Base-by-base conservation (phyloP, 2,888 invertebrate species). In the Choristoneura rosaceana region DNA sequence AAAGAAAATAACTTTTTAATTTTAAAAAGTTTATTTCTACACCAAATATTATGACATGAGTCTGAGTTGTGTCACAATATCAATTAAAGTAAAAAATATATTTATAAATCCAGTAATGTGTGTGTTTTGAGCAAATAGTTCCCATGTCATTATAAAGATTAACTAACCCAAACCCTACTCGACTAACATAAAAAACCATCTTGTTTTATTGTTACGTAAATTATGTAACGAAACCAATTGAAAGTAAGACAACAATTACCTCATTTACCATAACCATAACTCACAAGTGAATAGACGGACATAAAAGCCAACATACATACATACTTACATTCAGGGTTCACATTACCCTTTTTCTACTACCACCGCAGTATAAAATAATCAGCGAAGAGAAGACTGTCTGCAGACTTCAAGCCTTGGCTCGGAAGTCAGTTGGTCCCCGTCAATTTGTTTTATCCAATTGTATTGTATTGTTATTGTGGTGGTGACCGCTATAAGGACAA, bases 401-500 rank as follows among this genome's bases (percentile, higher is more conserved):
- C 25, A 25, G 4, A 25, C 12, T 55, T 52, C 52, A 12, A 55
- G 55, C 25, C 55, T 25, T 12, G 55, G 55, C n/a, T 52, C 52
- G 8, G 55, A 55, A 12, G 17, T 12, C 12, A 10, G 10, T 55
- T 25, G 25, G 9, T 25, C n/a, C 12, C 4, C 55, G 1, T 55
- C 55, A 12, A 2, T 4, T 55, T 10, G 55, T 17, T 55, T 55
- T 25, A 25, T 55, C 55, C 55, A 55, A 4, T 25, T 55, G 55
- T 55, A 55, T 55, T 25, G 55, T 25, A 55, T 55, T 25, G 17
- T 55, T 55, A 55, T 55, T 55, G 55, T 55, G 55, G 17, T 52
- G 52, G 55, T 55, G 25, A 55, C 55, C 25, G 25, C 55, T 55
- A 55, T 12, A 55, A 55, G 12, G 55, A 55, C 7, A 52, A 87